phyloP scores from a whole-genome alignment of 1,140 invertebrate genomes.

The Oryzaephilus surinamensis region DNA sequence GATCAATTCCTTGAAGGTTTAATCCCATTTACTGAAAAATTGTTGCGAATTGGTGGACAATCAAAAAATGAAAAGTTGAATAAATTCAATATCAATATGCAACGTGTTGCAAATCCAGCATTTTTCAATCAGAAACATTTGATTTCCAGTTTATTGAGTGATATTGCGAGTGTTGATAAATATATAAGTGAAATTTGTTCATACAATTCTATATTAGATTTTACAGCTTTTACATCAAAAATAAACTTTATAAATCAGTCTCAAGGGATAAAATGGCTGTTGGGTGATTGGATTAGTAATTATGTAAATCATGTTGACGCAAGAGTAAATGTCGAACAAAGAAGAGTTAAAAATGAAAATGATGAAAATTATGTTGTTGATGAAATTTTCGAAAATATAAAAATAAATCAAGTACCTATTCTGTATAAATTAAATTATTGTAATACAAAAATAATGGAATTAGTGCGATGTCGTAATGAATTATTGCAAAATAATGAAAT shows the following conservation, averaged over 20 bases:
- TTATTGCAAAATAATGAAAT: background rate
- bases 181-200: background rate
- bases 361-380: slow-evolving; percentile 9
- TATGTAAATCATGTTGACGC: slow-evolving; percentile 12
- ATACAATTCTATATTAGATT: slow-evolving; percentile 7
- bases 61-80: slow-evolving; percentile 48
- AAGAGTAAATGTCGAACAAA: background rate
- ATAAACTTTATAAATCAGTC: slow-evolving; percentile 5
- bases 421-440: background rate
- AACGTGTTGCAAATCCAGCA: too few relatives aligned
- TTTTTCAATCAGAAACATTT: too few relatives aligned
- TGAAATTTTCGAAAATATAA: slow-evolving; percentile 8
- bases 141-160: too few relatives aligned
- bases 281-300: slow-evolving; percentile 8
- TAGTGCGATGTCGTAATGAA: background rate
- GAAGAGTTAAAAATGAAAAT: slow-evolving; percentile 1
- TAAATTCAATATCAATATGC: slow-evolving; percentile 33
- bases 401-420: background rate
- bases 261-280: slow-evolving; percentile 14
- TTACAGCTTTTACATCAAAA: slow-evolving; percentile 12
- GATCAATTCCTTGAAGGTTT: slow-evolving; percentile 82
- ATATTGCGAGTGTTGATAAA: slow-evolving; percentile 1
- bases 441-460: background rate
- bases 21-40: slow-evolving; percentile 39
- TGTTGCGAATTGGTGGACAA: slow-evolving; percentile 65